Evolutionary conservation across 2,113 vertebrate genomes (phyloP), one percentile per base, ranked within the genome.

Genomic region (Naja naja): DNA sequence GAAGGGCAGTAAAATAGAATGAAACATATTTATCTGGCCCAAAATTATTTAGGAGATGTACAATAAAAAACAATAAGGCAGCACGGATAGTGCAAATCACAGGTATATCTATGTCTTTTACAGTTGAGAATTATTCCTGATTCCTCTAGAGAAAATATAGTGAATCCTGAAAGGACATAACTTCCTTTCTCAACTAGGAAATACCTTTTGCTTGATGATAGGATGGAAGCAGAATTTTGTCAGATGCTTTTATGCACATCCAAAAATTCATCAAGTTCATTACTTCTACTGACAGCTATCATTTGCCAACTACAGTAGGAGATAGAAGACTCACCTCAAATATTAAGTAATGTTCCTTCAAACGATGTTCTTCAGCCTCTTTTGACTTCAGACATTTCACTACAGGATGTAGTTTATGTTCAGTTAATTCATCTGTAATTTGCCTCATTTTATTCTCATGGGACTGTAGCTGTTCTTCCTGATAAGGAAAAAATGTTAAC

Each of bases 341-440:
- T 14, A 97, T 98, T 96, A 99, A 98, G 98, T 99, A 99, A 97
- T 99, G 99, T 96, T 99, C 99, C 98, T 99, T 99, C 94, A 99
- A 97, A 92, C 98, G 98, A 97, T 98, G 98, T 96, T 99, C 99
- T 97, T 99, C 99, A 30, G 98, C 98, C 95, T 99, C 99, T 96
- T 99, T 98, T 96, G 98, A 99, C 96, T 99, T 99, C 94, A 98
- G 96, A 93, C 98, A 98, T 93, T 97, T 98, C 90, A 98, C 98
- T 64, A 98, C 96, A 2, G 98, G 97, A 96, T 98, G 98, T 93
- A 97, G 97, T 95, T 98, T 98, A 97, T 99, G 99, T 95, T 99
- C 99, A 43, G 98, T 98, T 98, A 99, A 98, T 98, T 99, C 99
- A 2, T 98, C 96, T 91, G 98, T 97, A 97, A 99, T 98, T 98